phyloP scores from a whole-genome alignment of 2,797 vertebrate species.

The Coendou prehensilis region DNA sequence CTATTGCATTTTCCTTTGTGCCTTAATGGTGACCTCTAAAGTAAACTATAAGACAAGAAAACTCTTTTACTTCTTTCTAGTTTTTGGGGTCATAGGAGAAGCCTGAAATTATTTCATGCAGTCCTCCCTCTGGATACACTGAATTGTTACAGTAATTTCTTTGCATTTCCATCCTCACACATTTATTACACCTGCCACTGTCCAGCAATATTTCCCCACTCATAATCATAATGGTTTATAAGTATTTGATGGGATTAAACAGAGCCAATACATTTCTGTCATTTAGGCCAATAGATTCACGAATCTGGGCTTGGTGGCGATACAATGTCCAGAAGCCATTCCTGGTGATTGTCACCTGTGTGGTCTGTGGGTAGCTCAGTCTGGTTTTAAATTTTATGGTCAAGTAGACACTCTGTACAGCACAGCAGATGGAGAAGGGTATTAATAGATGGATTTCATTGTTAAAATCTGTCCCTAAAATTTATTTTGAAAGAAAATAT shows the following conservation, averaged over 20 bases:
- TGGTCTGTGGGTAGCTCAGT: neutral
- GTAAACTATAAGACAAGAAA: conserved; percentile 55
- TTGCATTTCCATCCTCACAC: neutral
- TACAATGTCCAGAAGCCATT: neutral
- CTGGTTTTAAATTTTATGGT: conserved; percentile 9
- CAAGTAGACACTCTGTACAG: neutral
- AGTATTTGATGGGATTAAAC: conserved; percentile 62
- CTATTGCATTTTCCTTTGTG: neutral
- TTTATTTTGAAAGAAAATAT: conserved; percentile 37
- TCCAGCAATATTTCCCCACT: conserved; percentile 16
- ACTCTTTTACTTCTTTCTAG: conserved; percentile 49
- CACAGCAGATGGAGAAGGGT: neutral
- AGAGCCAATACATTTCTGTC: conserved; percentile 61
- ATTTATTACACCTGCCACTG: conserved; percentile 13
- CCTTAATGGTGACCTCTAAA: neutral
- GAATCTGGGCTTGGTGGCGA: neutral
- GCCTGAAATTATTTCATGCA: conserved; percentile 50
- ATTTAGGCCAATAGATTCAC: conserved; percentile 41
- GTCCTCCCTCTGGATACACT: conserved; percentile 1
- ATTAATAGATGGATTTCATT: conserved; percentile 31
- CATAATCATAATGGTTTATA: conserved; percentile 51
- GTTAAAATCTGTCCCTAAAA: neutral
- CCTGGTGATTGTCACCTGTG: neutral
- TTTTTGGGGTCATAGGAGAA: conserved; percentile 34
- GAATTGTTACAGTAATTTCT: conserved; percentile 52